A percentile compares a stretch with the other conserved stretches of the same genome.
These are phyloP conservation scores for Ochotona princeps DNA, from an alignment of 2,113 vertebrate genomes.

Conservation along the genomic window DNA sequence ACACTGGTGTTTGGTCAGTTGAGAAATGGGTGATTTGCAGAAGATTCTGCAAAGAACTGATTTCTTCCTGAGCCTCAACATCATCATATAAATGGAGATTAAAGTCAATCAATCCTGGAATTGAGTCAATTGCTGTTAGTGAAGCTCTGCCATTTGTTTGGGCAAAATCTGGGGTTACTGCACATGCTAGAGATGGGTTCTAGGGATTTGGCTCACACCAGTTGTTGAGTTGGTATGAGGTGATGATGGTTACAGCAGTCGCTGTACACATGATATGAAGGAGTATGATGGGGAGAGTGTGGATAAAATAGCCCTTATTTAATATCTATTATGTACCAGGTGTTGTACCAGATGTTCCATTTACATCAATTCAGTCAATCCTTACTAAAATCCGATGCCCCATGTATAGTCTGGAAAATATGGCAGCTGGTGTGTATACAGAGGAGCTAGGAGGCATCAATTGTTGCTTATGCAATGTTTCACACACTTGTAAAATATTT, in stretches of 20 bases:
- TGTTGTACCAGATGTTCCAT: not conserved
- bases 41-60: not conserved
- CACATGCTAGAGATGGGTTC: not conserved
- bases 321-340: not conserved
- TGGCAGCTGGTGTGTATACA: not conserved
- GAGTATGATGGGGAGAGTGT: not conserved
- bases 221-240: not conserved
- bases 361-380: not conserved
- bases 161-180: not conserved
- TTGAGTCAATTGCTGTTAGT: not conserved
- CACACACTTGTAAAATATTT: not conserved
- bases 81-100: not conserved
- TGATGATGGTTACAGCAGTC: too few species aligned
- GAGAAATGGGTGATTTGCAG: not conserved
- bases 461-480: not conserved
- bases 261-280: not conserved
- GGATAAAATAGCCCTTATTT: not conserved
- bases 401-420: not conserved
- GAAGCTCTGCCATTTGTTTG: not conserved
- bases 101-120: not conserved
- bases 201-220: not conserved
- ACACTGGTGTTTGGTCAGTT: too few species aligned
- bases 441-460: not conserved
- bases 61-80: not conserved
- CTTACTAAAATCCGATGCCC: not conserved